phyloP scores from a whole-genome alignment of 2,797 vertebrate genomes.

The Onychomys arenicola region DNA sequence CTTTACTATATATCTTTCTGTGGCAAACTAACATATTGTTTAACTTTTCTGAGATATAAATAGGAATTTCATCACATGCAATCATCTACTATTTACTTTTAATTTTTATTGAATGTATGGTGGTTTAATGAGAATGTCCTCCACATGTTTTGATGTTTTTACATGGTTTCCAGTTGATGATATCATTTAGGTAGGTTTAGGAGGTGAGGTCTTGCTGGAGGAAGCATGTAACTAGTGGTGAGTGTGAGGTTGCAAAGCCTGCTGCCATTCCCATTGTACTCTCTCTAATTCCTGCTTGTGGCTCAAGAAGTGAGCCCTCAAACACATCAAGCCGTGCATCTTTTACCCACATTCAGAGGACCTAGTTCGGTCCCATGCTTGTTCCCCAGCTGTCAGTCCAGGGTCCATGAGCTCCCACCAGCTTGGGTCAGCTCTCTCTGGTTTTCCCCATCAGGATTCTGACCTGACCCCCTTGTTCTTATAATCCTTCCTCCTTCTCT shows the following conservation, averaged over 20 bases:
- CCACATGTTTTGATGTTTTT: neutral
- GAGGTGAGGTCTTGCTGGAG: neutral
- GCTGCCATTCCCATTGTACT: too few relatives aligned
- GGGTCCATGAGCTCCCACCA: too few relatives aligned
- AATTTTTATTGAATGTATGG: neutral
- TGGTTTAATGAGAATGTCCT: neutral
- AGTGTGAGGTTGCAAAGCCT: neutral
- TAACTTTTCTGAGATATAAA: neutral
- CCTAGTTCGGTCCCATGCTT: too few relatives aligned
- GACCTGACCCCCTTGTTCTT: too few relatives aligned
- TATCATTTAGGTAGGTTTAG: neutral
- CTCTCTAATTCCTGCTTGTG: neutral
- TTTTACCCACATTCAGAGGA: too few relatives aligned
- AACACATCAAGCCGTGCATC: too few relatives aligned
- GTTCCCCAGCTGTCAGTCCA: too few relatives aligned
- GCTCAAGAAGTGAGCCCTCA: neutral
- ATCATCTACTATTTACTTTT: neutral
- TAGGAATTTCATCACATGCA: neutral
- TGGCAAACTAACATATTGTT: neutral
- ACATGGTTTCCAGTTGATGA: neutral
- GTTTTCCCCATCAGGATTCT: too few relatives aligned
- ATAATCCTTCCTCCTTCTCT: too few relatives aligned
- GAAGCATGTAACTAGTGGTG: neutral
- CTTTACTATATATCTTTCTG: neutral
- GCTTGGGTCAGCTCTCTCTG: too few relatives aligned